Percentiles rank a stretch among this genome's conserved stretches.
These are phyloP conservation scores for Unio delphinus DNA, from an alignment of 2,888 invertebrate genomes.

Conservation along the genomic window DNA sequence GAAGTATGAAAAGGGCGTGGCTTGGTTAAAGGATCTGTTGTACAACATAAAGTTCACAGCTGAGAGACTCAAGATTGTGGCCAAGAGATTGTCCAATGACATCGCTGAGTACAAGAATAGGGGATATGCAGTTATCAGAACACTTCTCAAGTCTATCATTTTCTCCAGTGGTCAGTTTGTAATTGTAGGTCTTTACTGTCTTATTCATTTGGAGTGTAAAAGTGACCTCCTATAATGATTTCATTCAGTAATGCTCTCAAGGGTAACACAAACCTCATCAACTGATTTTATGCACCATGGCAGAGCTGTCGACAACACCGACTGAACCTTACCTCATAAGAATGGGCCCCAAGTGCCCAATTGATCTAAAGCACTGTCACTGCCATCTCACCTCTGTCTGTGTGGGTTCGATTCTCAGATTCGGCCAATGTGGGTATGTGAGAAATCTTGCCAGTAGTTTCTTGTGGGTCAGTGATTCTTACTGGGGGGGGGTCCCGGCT, in stretches of 20 bases:
- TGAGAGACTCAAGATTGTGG: conserved; percentile 84
- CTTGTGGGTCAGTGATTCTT: too few species aligned
- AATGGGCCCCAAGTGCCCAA: too few species aligned
- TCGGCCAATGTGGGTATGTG: too few species aligned
- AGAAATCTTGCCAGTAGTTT: too few species aligned
- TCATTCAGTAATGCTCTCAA: background rate
- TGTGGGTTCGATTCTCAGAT: too few species aligned
- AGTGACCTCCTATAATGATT: background rate
- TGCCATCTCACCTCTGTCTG: too few species aligned
- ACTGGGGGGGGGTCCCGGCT: too few species aligned
- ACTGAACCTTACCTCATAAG: too few species aligned
- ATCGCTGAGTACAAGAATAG: conserved; percentile 83
- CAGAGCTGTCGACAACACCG: too few species aligned
- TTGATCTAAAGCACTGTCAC: too few species aligned
- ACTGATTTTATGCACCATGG: too few species aligned
- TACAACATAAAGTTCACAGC: conserved; percentile 81
- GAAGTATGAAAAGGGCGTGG: conserved; percentile 83
- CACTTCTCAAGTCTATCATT: conserved; percentile 77
- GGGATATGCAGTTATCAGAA: conserved; percentile 80
- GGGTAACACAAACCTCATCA: too few species aligned
- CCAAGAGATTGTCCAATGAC: conserved; percentile 86
- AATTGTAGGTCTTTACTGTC: background rate
- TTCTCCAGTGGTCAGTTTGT: conserved; percentile 75
- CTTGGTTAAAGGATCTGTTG: conserved; percentile 84
- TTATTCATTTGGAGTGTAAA: background rate